Percentiles rank a stretch among this genome's conserved stretches.
phyloP scores from a whole-genome alignment of 2,888 invertebrate species.

The Nomada ferruginata region DNA sequence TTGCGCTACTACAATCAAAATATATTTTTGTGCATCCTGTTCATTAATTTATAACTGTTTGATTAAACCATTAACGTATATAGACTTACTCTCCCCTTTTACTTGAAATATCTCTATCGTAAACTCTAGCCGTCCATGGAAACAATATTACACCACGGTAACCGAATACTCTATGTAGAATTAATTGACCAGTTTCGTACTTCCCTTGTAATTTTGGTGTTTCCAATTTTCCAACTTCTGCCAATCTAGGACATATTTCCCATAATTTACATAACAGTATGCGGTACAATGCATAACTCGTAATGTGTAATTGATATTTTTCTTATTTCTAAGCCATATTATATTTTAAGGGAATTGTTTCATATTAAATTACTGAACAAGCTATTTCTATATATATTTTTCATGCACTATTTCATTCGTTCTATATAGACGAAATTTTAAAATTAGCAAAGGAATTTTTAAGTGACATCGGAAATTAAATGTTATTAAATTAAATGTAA shows the following conservation, averaged over 20 bases:
- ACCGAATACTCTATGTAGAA: conserved; percentile 98
- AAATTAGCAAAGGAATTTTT: not conserved
- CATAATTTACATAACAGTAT: not conserved
- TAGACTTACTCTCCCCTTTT: conserved; percentile 86
- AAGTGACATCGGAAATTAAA: not conserved
- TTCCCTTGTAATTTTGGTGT: conserved; percentile 93
- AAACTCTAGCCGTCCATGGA: conserved; percentile 98
- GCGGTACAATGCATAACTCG: too few relatives aligned
- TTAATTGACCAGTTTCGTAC: conserved; percentile 98
- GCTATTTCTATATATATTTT: not conserved
- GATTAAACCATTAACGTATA: conserved; percentile 11
- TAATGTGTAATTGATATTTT: not conserved
- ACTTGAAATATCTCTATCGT: conserved; percentile 94
- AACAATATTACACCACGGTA: conserved; percentile 98
- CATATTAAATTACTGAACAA: not conserved
- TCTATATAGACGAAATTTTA: not conserved
- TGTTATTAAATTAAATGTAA: not conserved
- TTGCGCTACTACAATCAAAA: conserved; percentile 71
- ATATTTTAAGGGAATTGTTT: not conserved
- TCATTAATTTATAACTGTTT: not conserved
- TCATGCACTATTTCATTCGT: not conserved
- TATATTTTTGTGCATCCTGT: not conserved
- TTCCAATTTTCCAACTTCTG: conserved; percentile 97
- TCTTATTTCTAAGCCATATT: not conserved
- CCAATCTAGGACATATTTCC: conserved; percentile 87